Percentiles rank a stretch among this genome's conserved stretches.
Conservation (phyloP, 2,113 vertebrate genomes). For the Ploceus nigricollis region DNA sequence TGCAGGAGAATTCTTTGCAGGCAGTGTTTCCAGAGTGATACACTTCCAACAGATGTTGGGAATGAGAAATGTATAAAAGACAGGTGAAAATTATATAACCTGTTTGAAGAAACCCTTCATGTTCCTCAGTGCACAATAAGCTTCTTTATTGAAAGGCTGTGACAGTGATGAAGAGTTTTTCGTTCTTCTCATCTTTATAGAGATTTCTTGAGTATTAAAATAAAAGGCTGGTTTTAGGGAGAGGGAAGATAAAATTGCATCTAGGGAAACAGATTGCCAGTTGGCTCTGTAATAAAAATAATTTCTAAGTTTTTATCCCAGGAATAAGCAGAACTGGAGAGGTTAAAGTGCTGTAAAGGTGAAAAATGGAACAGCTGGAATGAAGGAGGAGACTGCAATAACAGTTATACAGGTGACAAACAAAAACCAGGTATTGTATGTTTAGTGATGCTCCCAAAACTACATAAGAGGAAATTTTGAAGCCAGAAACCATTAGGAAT, state of each 20-base stretch:
- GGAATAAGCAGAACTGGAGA: background rate
- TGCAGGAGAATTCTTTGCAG: background rate
- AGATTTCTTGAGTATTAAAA: background rate
- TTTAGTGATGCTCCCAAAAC: background rate
- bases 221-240: conserved; percentile 2
- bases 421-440: background rate
- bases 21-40: background rate
- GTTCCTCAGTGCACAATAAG: background rate
- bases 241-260: background rate
- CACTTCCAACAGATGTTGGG: background rate
- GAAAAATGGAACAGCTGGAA: background rate
- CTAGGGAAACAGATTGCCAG: background rate
- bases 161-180: background rate
- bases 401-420: background rate
- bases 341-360: background rate
- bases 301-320: background rate
- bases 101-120: background rate
- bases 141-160: background rate
- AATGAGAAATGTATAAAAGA: background rate
- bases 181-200: background rate
- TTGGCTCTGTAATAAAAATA: background rate
- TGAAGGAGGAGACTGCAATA: background rate
- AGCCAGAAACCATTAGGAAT: background rate
- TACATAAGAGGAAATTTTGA: background rate
- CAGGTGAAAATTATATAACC: background rate